Evolutionary conservation across 2,888 invertebrate genomes (phyloP).

Genomic region (Apotomis betuletana): DNA sequence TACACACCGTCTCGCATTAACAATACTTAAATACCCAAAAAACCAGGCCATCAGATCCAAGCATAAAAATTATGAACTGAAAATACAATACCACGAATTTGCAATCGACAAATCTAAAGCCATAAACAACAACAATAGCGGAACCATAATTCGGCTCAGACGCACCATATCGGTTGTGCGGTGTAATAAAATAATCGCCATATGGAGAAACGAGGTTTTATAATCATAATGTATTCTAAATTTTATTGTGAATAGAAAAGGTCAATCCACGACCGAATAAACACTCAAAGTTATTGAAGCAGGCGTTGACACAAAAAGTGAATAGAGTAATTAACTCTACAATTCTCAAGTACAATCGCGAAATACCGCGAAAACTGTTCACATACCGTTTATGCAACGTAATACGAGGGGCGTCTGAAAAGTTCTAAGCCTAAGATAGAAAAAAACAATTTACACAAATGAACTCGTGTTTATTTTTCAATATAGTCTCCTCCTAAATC

Average conservation of each 20-base stretch:
- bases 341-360: conserved; percentile 51
- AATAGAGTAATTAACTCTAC: conserved; percentile 58
- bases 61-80: conserved; percentile 45
- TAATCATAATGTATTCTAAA: conserved; percentile 28
- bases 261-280: conserved; percentile 48
- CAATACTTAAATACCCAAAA: conserved; percentile 33
- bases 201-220: conserved; percentile 43
- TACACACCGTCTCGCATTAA: conserved; percentile 48
- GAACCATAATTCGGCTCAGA: conserved; percentile 44
- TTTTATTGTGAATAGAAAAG: conserved; percentile 35
- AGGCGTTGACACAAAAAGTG: conserved; percentile 49
- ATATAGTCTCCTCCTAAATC: too few species aligned
- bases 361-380: conserved; percentile 25
- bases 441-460: too few species aligned
- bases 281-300: conserved; percentile 51
- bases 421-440: too few species aligned
- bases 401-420: too few species aligned
- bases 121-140: conserved; percentile 39
- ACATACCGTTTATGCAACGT: conserved; percentile 27
- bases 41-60: conserved; percentile 40
- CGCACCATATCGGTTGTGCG: conserved; percentile 38
- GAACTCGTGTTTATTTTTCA: too few species aligned
- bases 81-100: conserved; percentile 52
- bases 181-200: conserved; percentile 43
- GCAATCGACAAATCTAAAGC: conserved; percentile 55